phyloP scores from a whole-genome alignment of 1,140 invertebrate species.

The Rhopalosiphum padi region DNA sequence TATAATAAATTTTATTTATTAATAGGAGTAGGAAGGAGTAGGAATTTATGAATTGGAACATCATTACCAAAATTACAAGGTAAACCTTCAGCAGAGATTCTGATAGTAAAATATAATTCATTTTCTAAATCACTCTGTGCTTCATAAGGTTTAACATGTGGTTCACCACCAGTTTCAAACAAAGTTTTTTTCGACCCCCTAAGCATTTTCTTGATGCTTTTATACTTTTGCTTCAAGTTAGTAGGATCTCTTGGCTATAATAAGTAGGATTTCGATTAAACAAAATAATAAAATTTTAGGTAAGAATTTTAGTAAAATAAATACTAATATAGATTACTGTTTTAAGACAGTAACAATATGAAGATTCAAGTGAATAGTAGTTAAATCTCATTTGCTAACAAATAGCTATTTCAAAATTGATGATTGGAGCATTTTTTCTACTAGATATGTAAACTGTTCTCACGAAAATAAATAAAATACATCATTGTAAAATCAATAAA shows the following conservation, averaged over 20 bases:
- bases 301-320: too few species aligned
- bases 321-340: too few species aligned
- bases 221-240: background rate
- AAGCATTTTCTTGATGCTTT: background rate
- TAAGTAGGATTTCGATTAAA: background rate
- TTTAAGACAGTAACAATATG: too few species aligned
- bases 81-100: constrained; percentile 1
- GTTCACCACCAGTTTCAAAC: background rate
- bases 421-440: too few species aligned
- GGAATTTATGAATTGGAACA: background rate
- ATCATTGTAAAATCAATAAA: too few species aligned
- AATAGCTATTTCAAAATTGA: too few species aligned
- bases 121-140: constrained; percentile 23
- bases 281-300: background rate
- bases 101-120: background rate
- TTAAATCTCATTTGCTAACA: too few species aligned
- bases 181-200: background rate
- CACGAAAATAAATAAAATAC: too few species aligned
- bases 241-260: background rate
- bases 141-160: background rate
- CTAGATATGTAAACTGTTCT: too few species aligned
- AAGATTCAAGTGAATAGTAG: too few species aligned
- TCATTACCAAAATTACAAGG: background rate
- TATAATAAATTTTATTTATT: too few species aligned
- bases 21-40: background rate